Conservation (phyloP, 2,797 vertebrate species). For the Antrozous pallidus region DNA sequence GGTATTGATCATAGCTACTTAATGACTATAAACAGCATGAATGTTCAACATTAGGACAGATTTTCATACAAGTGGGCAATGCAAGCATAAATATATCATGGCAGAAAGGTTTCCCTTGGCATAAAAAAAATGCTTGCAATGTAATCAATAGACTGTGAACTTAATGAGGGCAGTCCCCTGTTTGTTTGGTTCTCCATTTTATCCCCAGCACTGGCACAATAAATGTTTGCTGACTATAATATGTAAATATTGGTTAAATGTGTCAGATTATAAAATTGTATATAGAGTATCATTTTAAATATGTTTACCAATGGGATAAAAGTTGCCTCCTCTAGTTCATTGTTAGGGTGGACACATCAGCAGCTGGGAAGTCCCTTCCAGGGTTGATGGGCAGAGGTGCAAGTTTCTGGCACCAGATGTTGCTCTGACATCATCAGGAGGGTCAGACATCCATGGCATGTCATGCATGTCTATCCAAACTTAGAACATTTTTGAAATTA, state of each 20-base stretch:
- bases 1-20: background rate
- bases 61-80: background rate
- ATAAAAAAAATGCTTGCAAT: background rate
- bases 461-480: background rate
- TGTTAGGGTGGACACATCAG: background rate
- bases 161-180: background rate
- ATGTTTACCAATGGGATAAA: background rate
- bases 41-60: background rate
- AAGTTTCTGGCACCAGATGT: background rate
- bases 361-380: background rate
- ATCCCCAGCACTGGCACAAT: background rate
- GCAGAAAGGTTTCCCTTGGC: background rate
- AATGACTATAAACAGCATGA: background rate
- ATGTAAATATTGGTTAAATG: background rate
- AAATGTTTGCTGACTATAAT: background rate
- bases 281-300: background rate
- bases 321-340: background rate
- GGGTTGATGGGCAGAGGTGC: background rate
- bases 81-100: background rate
- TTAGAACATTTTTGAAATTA: background rate
- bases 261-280: background rate
- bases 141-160: background rate
- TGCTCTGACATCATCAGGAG: background rate
- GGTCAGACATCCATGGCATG: too few species aligned
- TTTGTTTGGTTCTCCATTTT: background rate